A percentile compares a stretch with the other conserved stretches of the same genome.
These are phyloP conservation scores for Amphilophus citrinellus DNA, from an alignment of 2,113 vertebrate species.

Conservation along the genomic window DNA sequence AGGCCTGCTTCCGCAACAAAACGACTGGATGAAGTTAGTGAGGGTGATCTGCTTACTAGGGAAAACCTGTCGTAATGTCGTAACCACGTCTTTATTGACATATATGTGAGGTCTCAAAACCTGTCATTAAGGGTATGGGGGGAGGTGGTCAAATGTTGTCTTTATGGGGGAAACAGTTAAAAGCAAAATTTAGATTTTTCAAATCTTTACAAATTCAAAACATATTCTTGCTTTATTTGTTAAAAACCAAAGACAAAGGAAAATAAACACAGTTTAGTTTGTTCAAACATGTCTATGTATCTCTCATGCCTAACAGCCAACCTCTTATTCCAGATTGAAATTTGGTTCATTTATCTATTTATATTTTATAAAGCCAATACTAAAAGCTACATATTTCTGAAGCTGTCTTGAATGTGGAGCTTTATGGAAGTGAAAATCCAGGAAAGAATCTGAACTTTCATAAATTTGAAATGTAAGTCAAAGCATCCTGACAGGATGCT, in stretches of 20 bases:
- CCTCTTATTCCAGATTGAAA: background rate
- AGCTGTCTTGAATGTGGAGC: constrained; percentile 14
- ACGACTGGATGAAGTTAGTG: too few species aligned
- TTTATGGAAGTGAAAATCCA: constrained; percentile 37
- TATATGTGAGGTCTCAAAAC: too few species aligned
- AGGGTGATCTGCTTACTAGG: too few species aligned
- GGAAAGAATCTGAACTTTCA: constrained; percentile 50
- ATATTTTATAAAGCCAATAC: background rate
- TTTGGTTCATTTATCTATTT: background rate
- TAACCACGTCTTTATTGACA: too few species aligned
- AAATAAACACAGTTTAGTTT: background rate
- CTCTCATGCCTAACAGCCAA: too few species aligned
- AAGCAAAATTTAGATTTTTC: background rate
- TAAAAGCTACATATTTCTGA: background rate
- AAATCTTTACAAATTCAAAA: constrained; percentile 4
- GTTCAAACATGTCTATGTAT: background rate
- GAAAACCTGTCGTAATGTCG: too few species aligned
- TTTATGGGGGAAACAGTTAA: too few species aligned
- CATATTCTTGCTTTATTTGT: accelerated
- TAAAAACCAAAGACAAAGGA: background rate
- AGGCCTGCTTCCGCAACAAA: too few species aligned
- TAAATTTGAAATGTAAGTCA: constrained; percentile 48
- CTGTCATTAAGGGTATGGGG: too few species aligned
- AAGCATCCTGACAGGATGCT: constrained; percentile 42
- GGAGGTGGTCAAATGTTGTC: too few species aligned